Conservation (phyloP, 1,140 invertebrate genomes). For the Microplitis mediator region DNA sequence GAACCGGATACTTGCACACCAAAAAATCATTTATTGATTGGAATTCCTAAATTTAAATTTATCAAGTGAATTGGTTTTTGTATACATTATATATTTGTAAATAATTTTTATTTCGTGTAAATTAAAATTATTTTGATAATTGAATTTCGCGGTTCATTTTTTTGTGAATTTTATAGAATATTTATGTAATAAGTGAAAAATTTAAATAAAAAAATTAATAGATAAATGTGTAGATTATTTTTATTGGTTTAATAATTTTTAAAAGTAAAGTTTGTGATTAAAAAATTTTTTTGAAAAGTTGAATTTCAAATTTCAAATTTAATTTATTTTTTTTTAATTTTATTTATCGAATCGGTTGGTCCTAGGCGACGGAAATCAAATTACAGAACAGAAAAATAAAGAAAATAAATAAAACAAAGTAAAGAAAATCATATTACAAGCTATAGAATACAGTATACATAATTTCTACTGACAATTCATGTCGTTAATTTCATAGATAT, state of each 20-base stretch:
- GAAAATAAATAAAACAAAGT: too few species aligned
- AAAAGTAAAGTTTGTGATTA: too few species aligned
- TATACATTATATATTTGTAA: slow-evolving; percentile 2
- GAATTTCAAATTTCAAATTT: too few species aligned
- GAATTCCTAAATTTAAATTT: slow-evolving; percentile 58
- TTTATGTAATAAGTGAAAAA: neutral
- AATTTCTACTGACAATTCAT: too few species aligned
- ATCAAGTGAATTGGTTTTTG: slow-evolving; percentile 9
- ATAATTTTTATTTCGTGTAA: neutral
- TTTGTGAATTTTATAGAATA: neutral
- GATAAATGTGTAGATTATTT: too few species aligned
- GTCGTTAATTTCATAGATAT: too few species aligned
- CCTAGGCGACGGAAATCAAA: neutral
- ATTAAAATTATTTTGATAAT: neutral
- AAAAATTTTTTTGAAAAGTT: too few species aligned
- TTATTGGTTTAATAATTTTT: too few species aligned
- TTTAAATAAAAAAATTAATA: neutral
- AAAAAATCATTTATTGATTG: slow-evolving; percentile 92
- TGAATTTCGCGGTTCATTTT: neutral
- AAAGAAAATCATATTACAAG: too few species aligned
- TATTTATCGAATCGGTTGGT: neutral
- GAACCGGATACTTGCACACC: slow-evolving; percentile 83
- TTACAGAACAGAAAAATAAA: too few species aligned
- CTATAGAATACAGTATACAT: too few species aligned
- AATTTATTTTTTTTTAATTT: neutral